A percentile compares a stretch with the other conserved stretches of the same genome.
phyloP scores from a whole-genome alignment of 2,113 vertebrate species.

The Helogale parvula region DNA sequence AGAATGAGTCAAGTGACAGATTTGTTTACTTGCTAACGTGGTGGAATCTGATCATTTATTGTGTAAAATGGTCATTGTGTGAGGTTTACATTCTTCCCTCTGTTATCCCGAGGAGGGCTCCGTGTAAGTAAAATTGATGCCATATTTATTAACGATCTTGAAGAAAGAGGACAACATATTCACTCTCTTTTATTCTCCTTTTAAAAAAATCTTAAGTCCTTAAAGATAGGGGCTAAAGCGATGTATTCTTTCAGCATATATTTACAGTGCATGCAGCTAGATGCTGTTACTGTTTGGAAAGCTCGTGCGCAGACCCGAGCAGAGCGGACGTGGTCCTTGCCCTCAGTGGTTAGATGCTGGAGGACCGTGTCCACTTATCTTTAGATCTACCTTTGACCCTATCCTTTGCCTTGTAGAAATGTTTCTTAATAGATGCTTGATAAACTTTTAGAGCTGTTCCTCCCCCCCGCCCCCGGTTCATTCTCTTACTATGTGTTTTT shows the following conservation, averaged over 20 bases:
- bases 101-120: not conserved
- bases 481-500: not conserved
- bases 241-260: not conserved
- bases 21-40: constrained; percentile 49
- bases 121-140: constrained; percentile 23
- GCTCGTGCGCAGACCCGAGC: not conserved
- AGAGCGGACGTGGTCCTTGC: not conserved
- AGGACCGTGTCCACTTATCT: no score
- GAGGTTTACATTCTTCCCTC: not conserved
- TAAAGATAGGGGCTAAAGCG: not conserved
- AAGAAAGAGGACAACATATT: constrained; percentile 4
- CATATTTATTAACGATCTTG: constrained; percentile 6
- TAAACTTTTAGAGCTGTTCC: not conserved
- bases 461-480: not conserved
- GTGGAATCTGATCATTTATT: constrained; percentile 55
- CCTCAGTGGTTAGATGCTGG: not conserved
- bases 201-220: not conserved
- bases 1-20: constrained; percentile 57
- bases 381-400: not conserved
- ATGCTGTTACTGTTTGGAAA: not conserved
- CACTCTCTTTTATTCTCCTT: constrained; percentile 2
- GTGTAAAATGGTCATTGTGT: constrained; percentile 42
- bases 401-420: not conserved
- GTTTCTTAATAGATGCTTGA: not conserved
- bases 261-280: not conserved